phyloP scores from a whole-genome alignment of 2,888 invertebrate species.

The Diloba caeruleocephala region DNA sequence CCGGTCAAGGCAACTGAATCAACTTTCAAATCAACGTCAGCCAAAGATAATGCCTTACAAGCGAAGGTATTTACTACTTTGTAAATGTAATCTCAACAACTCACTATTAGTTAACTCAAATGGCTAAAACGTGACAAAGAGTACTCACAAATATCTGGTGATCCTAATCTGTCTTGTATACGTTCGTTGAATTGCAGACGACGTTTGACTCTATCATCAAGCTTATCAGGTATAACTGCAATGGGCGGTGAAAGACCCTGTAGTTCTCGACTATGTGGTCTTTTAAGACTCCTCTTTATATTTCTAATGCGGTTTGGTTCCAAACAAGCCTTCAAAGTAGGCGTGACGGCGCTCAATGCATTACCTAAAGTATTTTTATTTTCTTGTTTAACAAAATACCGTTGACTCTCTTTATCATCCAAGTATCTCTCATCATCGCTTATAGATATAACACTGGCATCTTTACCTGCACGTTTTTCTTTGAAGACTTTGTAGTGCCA shows the following conservation, averaged over 20 bases:
- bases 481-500: constrained; percentile 67
- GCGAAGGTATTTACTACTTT: neutral
- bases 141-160: constrained; percentile 73
- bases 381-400: constrained; percentile 42
- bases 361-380: constrained; percentile 49
- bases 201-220: constrained; percentile 63
- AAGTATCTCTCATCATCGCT: constrained; percentile 62
- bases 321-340: constrained; percentile 54
- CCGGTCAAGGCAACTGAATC: neutral
- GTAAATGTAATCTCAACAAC: neutral
- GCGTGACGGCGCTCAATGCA: constrained; percentile 59
- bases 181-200: constrained; percentile 64
- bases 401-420: constrained; percentile 21
- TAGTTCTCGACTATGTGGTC: constrained; percentile 79
- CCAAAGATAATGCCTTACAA: neutral
- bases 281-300: constrained; percentile 78
- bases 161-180: constrained; percentile 55
- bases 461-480: constrained; percentile 50
- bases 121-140: neutral
- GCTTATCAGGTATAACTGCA: constrained; percentile 45
- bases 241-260: constrained; percentile 69
- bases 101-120: neutral
- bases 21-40: neutral
- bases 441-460: constrained; percentile 53
- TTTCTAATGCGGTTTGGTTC: constrained; percentile 70